phyloP scores from a whole-genome alignment of 2,888 invertebrate genomes.

The Ischnura elegans region DNA sequence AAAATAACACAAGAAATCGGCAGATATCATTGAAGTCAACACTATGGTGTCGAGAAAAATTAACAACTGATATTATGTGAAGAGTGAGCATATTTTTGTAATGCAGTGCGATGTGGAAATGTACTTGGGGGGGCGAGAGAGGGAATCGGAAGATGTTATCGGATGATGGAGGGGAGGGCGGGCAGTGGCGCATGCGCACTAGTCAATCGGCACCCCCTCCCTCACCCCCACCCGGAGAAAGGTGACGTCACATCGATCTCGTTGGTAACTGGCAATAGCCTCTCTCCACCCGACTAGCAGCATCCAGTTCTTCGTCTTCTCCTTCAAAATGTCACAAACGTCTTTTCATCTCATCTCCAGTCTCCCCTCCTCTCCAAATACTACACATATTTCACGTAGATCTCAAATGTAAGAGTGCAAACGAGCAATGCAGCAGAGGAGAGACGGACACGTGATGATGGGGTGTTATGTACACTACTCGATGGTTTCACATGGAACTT shows the following conservation, averaged over 20 bases:
- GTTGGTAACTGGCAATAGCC: conserved; percentile 42
- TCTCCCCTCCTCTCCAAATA: background rate
- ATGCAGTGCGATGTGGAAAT: background rate
- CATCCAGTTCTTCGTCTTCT: background rate
- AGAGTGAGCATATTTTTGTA: too few species aligned
- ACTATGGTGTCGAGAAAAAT: too few species aligned
- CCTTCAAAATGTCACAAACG: conserved; percentile 1
- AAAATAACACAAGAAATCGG: too few species aligned
- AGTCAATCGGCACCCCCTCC: conserved; percentile 41
- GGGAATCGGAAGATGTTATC: background rate
- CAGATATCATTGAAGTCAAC: too few species aligned
- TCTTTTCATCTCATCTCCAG: background rate
- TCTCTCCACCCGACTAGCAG: background rate
- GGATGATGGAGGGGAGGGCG: conserved; percentile 4
- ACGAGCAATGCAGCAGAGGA: background rate
- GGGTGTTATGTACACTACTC: background rate
- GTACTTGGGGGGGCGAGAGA: background rate
- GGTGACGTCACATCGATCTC: conserved; percentile 65
- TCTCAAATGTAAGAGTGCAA: background rate
- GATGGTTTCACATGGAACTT: too few species aligned
- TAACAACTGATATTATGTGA: too few species aligned
- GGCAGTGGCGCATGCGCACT: background rate
- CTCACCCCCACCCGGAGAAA: background rate
- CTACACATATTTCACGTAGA: background rate
- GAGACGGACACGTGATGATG: background rate